Evolutionary conservation across 2,113 vertebrate species (phyloP), one percentile per base, ranked within the genome.

Genomic region (Rafetus swinhoei): DNA sequence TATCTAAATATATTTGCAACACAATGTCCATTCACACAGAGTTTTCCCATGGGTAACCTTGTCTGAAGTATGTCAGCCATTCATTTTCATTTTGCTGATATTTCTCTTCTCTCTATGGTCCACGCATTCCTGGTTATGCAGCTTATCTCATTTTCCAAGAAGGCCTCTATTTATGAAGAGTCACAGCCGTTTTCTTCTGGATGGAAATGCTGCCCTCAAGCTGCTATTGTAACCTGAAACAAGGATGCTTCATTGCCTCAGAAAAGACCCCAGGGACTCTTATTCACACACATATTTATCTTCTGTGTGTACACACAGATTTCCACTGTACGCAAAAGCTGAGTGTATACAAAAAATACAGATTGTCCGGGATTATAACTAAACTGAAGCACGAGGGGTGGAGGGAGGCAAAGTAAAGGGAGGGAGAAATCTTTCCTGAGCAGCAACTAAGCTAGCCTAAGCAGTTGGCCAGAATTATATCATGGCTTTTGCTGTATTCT

Each of bases 181-280:
- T 94, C 96, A 94, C 25, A 56, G 95, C 87, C 94, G 90, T 96
- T 96, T 97, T 97, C 97, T 96, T 97, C 93, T 94, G 87, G 95
- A 97, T 97, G 96, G 96, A 98, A 98, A 97, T 84, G 94, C 97
- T 97, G 96, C 96, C 97, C 97, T 97, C 96, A 94, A 98, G 96
- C 97, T 92, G 69, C 97, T 93, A 95, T 55, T 94, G 94, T 84
- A 97, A 95, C 96, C 93, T 96, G 96, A 93, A 97, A 96, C 79
- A 93, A 82, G 93, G 95, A 97, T 81, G 91, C 97, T 96, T 98
- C 96, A 93, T 85, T 96, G 97, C 96, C 91, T 97, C 72, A 2
- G 69, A 96, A 85, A 92, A 93, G 93, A 96, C 96, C 86, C 92
- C 0, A 1, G 95, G 87, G 96, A 96, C 94, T 93, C 85, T 93